These are phyloP conservation scores for Lordiphosa collinella DNA, from an alignment of 1,140 invertebrate species.

Conservation along the genomic window DNA sequence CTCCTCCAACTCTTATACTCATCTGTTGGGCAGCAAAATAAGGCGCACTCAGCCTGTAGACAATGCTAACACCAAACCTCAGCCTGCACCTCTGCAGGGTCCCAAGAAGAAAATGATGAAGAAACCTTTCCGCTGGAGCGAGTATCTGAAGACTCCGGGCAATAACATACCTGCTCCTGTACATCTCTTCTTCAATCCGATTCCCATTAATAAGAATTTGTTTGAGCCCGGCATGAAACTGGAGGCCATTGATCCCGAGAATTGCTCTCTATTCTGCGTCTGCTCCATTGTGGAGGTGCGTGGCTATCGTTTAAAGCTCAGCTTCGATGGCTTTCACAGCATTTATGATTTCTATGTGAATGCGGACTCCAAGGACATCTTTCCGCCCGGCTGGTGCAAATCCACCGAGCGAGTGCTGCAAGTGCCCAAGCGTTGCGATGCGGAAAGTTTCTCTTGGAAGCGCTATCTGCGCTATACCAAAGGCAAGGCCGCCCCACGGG, in stretches of 20 bases:
- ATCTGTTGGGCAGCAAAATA: slow-evolving; percentile 23
- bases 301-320: slow-evolving; percentile 90
- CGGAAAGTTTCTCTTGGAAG: slow-evolving; percentile 90
- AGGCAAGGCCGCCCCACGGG: slow-evolving; percentile 88
- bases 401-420: slow-evolving; percentile 87
- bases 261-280: slow-evolving; percentile 93
- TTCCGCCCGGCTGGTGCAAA: slow-evolving; percentile 96
- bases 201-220: slow-evolving; percentile 85
- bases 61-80: background rate
- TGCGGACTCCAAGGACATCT: slow-evolving; percentile 93
- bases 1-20: background rate
- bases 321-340: slow-evolving; percentile 95
- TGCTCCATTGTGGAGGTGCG: slow-evolving; percentile 91
- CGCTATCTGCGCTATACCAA: slow-evolving; percentile 89
- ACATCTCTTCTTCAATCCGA: slow-evolving; percentile 89
- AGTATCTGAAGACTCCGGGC: slow-evolving; percentile 45
- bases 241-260: slow-evolving; percentile 95
- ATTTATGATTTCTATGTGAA: slow-evolving; percentile 97
- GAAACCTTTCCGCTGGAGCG: slow-evolving; percentile 60
- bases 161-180: slow-evolving; percentile 82
- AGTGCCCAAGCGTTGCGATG: slow-evolving; percentile 86
- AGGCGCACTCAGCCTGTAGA: slow-evolving; percentile 12
- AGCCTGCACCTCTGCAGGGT: background rate
- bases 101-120: background rate
- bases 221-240: slow-evolving; percentile 94